Percentiles rank a stretch among this genome's conserved stretches.
Conservation (phyloP, 1,140 invertebrate species). For the Bombus balteatus region DNA sequence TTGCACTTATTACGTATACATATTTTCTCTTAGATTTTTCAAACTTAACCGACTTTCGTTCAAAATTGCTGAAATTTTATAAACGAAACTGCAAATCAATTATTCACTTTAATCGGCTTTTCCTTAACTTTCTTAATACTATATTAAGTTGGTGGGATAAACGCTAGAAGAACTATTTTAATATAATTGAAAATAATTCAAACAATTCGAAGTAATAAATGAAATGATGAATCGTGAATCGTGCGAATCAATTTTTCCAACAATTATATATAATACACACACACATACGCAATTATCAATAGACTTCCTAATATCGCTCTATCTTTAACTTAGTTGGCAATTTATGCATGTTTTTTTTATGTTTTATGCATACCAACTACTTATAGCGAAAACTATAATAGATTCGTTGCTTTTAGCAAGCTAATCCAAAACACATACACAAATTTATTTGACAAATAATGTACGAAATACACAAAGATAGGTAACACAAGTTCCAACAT, state of each 20-base stretch:
- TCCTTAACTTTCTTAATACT: not conserved
- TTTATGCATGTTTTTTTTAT: not conserved
- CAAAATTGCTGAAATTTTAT: not conserved
- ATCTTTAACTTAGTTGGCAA: not conserved
- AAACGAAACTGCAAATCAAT: not conserved
- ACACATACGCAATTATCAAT: accelerated
- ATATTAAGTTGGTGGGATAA: not conserved
- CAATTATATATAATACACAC: too few relatives aligned
- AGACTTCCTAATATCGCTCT: not conserved
- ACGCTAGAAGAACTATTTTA: too few relatives aligned
- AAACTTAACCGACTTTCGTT: not conserved
- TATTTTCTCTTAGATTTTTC: not conserved
- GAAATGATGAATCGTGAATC: not conserved
- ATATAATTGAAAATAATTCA: too few relatives aligned
- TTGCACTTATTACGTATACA: not conserved
- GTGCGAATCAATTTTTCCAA: not conserved
- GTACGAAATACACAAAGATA: not conserved
- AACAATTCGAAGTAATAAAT: not conserved
- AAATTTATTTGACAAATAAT: not conserved
- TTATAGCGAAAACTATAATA: not conserved
- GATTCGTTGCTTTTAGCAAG: too few relatives aligned
- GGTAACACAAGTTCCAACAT: not conserved
- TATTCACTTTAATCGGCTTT: not conserved
- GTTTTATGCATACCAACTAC: not conserved
- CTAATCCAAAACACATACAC: too few relatives aligned